Evolutionary conservation across 2,113 vertebrate species (phyloP).

Genomic region (Sceloporus undulatus): DNA sequence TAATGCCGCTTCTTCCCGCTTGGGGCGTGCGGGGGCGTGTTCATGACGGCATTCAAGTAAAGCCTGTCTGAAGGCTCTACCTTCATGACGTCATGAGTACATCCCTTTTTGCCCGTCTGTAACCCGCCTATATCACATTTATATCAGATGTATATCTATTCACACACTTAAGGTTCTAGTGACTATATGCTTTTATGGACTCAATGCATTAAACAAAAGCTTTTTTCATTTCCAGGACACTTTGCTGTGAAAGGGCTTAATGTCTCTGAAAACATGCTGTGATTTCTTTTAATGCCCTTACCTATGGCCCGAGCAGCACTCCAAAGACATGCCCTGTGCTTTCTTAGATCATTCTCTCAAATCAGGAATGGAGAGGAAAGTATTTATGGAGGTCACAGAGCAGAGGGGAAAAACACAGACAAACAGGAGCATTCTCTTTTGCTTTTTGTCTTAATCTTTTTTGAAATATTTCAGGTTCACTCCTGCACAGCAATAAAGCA

Average conservation of each 20-base stretch:
- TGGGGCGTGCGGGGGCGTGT: too few species aligned
- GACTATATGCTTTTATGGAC: not conserved
- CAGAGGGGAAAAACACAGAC: not conserved
- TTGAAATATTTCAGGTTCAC: conserved; percentile 11
- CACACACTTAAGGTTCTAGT: not conserved
- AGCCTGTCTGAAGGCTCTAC: too few species aligned
- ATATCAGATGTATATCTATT: not conserved
- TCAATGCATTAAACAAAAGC: not conserved
- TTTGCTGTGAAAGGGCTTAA: not conserved
- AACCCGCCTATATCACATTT: not conserved
- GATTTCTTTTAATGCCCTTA: conserved; percentile 15
- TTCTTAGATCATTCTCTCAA: not conserved
- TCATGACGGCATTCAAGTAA: too few species aligned
- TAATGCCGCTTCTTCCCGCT: too few species aligned
- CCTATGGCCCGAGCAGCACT: conserved; percentile 19
- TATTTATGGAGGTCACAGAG: not conserved
- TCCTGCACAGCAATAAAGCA: conserved; percentile 39
- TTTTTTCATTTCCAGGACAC: not conserved
- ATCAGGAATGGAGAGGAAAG: not conserved
- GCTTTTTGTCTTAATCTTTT: not conserved
- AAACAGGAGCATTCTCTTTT: not conserved
- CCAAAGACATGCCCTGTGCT: not conserved
- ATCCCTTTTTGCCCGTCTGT: too few species aligned
- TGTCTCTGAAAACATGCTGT: conserved; percentile 9
- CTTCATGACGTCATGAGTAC: too few species aligned